These are phyloP conservation scores for Cartodere bifasciata DNA, from an alignment of 2,888 invertebrate species.

Conservation along the genomic window DNA sequence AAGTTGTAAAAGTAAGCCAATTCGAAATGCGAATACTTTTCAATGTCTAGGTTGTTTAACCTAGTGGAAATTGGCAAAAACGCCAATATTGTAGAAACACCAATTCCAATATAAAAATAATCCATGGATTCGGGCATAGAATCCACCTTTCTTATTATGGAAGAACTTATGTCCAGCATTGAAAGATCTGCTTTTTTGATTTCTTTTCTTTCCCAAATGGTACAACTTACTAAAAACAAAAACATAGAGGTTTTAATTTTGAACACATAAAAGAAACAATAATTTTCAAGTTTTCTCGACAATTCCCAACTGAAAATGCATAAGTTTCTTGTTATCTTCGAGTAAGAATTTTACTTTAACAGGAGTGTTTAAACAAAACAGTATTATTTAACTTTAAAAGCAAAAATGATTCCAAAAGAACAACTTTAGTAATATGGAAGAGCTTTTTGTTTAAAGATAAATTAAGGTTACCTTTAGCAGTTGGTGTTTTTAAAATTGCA, in stretches of 20 bases:
- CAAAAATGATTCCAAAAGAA: too few species aligned
- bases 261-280: too few species aligned
- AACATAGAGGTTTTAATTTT: too few species aligned
- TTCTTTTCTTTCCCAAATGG: conserved; percentile 86
- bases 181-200: conserved; percentile 88
- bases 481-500: conserved; percentile 54
- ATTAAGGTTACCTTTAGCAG: conserved; percentile 23
- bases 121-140: conserved; percentile 65
- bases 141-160: conserved; percentile 85
- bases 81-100: conserved; percentile 46
- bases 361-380: too few species aligned
- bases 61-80: conserved; percentile 44
- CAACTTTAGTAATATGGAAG: background rate
- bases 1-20: too few species aligned
- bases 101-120: conserved; percentile 60
- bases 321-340: too few species aligned
- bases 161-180: conserved; percentile 87
- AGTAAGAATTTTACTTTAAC: too few species aligned
- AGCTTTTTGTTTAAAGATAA: conserved; percentile 2
- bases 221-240: conserved; percentile 68
- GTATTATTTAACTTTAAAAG: too few species aligned
- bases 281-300: too few species aligned
- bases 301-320: too few species aligned
- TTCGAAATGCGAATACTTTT: too few species aligned
- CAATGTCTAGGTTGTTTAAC: too few species aligned